These are phyloP conservation scores for Dromaius novaehollandiae DNA, from an alignment of 2,113 vertebrate species.

Conservation along the genomic window DNA sequence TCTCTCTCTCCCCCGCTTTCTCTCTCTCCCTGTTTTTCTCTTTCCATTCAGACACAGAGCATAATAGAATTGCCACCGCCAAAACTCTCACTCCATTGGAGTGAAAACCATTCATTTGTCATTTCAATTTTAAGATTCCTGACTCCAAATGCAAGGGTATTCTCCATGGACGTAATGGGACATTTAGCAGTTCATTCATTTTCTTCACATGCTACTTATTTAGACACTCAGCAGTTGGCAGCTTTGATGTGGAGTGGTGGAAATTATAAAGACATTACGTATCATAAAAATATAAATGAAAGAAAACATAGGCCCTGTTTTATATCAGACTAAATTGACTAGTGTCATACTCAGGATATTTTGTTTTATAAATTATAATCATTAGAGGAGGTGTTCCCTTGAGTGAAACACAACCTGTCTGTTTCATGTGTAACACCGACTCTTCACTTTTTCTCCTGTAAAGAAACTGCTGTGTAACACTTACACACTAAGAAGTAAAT, in stretches of 20 bases:
- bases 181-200: slow-evolving; percentile 86
- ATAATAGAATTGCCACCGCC: slow-evolving; percentile 74
- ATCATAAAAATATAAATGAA: slow-evolving; percentile 85
- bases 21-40: not conserved
- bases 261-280: slow-evolving; percentile 86
- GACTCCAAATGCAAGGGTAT: slow-evolving; percentile 76
- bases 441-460: not conserved
- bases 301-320: slow-evolving; percentile 76
- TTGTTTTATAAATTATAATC: slow-evolving; percentile 79
- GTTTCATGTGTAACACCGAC: not conserved
- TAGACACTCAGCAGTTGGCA: slow-evolving; percentile 82
- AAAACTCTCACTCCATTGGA: slow-evolving; percentile 73
- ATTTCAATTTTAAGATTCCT: slow-evolving; percentile 78
- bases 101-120: slow-evolving; percentile 81
- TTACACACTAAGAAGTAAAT: not conserved
- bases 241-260: slow-evolving; percentile 79
- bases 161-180: slow-evolving; percentile 82
- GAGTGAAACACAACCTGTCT: slow-evolving; percentile 64
- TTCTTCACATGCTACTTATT: slow-evolving; percentile 84
- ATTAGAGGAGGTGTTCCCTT: slow-evolving; percentile 66
- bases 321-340: slow-evolving; percentile 79
- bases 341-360: slow-evolving; percentile 76
- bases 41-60: slow-evolving; percentile 57
- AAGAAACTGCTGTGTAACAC: not conserved
- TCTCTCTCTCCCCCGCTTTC: not conserved